Conservation (phyloP, 1,140 invertebrate genomes). For the Dinothrombium tinctorium region DNA sequence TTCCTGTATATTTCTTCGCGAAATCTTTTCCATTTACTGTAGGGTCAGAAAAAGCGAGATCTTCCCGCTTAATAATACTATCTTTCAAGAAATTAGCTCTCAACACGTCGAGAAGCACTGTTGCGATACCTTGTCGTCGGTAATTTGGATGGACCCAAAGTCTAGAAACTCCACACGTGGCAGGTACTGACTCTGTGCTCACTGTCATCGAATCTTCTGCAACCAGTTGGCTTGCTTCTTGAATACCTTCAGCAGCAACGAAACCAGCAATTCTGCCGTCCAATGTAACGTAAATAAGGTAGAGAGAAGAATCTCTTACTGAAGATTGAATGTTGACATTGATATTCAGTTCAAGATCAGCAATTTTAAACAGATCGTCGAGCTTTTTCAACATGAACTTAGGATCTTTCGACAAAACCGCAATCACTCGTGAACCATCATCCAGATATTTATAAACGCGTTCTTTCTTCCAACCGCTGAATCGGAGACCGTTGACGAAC, state of each 20-base stretch:
- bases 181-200: slow-evolving; percentile 18
- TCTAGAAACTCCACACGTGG: slow-evolving; percentile 32
- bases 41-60: slow-evolving; percentile 56
- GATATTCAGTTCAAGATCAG: slow-evolving; percentile 49
- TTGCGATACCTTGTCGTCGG: slow-evolving; percentile 39
- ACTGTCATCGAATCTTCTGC: slow-evolving; percentile 14
- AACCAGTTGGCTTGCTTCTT: slow-evolving; percentile 14
- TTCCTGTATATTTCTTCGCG: slow-evolving; percentile 45
- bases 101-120: slow-evolving; percentile 25
- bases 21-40: slow-evolving; percentile 44
- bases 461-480: slow-evolving; percentile 55
- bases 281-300: slow-evolving; percentile 5
- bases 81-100: neutral
- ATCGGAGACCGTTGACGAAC: slow-evolving; percentile 29
- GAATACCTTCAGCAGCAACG: slow-evolving; percentile 39
- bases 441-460: slow-evolving; percentile 26
- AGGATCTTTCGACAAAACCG: slow-evolving; percentile 32
- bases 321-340: slow-evolving; percentile 4
- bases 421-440: slow-evolving; percentile 28
- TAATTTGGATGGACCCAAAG: slow-evolving; percentile 50
- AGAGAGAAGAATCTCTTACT: slow-evolving; percentile 8
- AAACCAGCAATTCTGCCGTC: slow-evolving; percentile 30
- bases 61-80: neutral
- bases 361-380: slow-evolving; percentile 35
- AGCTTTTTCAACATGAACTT: slow-evolving; percentile 39